Evolutionary conservation across 2,113 vertebrate genomes (phyloP), one percentile per base, ranked within the genome.

Genomic region (Urocynchramus pylzowi): DNA sequence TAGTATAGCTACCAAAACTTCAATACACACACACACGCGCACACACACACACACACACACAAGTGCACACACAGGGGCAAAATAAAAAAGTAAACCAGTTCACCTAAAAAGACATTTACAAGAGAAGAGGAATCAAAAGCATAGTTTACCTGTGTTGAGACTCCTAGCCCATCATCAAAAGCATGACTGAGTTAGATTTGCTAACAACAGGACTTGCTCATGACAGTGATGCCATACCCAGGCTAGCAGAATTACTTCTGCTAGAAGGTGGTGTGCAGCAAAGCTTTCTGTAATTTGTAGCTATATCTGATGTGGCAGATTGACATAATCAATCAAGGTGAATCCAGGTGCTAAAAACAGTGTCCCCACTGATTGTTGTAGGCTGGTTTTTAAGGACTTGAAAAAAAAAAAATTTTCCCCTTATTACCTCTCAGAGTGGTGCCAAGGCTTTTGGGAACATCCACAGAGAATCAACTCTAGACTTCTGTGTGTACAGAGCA

Each of bases 191-290:
- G 9, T 33, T 83, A 33, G 14, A 44, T 88, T 61, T 82, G 16
- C 37, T 81, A 47, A 35, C 23, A 74, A 18, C 16, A 63, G 44
- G 41, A 39, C 41, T 69, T 84, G 10, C 10, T 87, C 18, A 13
- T 1, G 7, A 2, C 8, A 16, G 10, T 11, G 19, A 4, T 52
- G 13, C 54, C 4, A 1, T 53, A 39, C 6, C 22, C 1, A 1
- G 16, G 22, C 37, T 57, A 18, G 53, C 26, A 87, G 84, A 60
- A 73, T 17, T 56, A 76, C 6, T 4, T 52, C 70, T n/a, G n/a
- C n/a, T n/a, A 47, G 31, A 45, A 69, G 14, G 11, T 16, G 15
- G 12, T 33, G 8, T 0, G 2, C 24, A 65, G 21, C 16, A 23
- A 61, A 20, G 13, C 11, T 81, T 45, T 17, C 31, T 57, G 42